Evolutionary conservation across 2,113 vertebrate species (phyloP), one percentile per base, ranked within the genome.

Genomic region (Synchiropus splendidus): DNA sequence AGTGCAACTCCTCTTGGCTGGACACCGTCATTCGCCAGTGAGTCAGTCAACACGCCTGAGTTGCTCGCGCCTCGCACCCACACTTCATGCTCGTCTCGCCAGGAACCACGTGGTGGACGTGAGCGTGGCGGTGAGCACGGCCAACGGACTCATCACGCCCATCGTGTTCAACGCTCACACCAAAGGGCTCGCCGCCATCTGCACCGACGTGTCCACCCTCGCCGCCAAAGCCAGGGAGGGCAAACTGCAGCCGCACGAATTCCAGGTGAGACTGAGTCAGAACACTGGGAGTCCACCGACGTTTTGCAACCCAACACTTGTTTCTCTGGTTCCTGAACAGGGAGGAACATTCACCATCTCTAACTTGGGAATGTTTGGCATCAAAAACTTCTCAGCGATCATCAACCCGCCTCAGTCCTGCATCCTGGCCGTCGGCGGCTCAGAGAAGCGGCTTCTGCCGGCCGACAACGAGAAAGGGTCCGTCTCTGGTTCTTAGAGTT

Each of bases 361-460:
- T 34, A 99, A 99, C 77, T 83, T 99, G 69, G 95, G 95, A 43
- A 99, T 99, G 95, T 97, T 90, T 71, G 95, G 95, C n/a, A 75
- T 99, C 80, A 98, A 97, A 84, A 97, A 97, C 67, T 99, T 99
- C 78, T 97, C 92, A 2, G 94, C 95, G 5, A 98, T 99, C 35
- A 99, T 99, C 75, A 99, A 99, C 67, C 95, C 95, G 36, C 94
- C 94, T 53, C 95, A 99, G 72, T 84, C 94, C 33, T 98, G 94
- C 60, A 99, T 98, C 80, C 88, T 98, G 36, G 94, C 95, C 18
- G 78, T 98, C 18, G 94, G 94, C 16, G 87, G 90, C 48, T 92
- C 94, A 2, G 89, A 97, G 64, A 86, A 90, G 50, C 87, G 84
- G 27, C 74, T 98, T 10, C 66, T 97, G 58, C 92, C 95, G 36